Base-by-base conservation (phyloP, 2,797 vertebrate species). In the Hirundo rustica region DNA sequence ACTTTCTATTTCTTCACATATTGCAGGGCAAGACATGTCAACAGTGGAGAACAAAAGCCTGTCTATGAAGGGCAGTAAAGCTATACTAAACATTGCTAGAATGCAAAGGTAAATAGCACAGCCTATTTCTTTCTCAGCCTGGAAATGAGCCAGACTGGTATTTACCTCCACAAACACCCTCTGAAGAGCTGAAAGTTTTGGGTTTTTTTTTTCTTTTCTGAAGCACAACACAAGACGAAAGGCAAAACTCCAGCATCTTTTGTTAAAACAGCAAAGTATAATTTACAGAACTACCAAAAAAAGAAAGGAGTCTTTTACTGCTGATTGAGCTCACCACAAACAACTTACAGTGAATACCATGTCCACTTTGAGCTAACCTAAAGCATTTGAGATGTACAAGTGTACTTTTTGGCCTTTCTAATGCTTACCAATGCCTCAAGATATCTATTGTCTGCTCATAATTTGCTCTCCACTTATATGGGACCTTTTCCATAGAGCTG, bases 191-290 rank as follows among this genome's bases (percentile, higher is more conserved):
- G 2, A 32, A 55, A 53, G 40, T 30, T 4, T 53, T 11, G 11
- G 10, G 9, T 4, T 68, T 54, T 53, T 54, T 53, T 58, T 50
- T 7, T 10, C 20, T 72, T 20, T 44, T 53, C 40, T 62, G 18
- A 60, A 82, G 36, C 32, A 61, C 61, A 62, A 61, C 14, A 38
- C 10, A 32, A 60, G 22, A 66, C 1, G 8, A 18, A 66, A 84
- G 15, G 26, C 11, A 79, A 64, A 68, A 67, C 1, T 1, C 1
- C 30, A 64, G 11, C 0, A 2, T 9, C 50, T 80, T 72, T 34
- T 36, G 17, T 67, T 71, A 91, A 32, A 36, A 85, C 16, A 81
- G 12, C 47, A 89, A 96, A 92, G 78, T 30, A 42, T 85, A 58
- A 77, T 27, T 53, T 45, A 48, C 0, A 64, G 13, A 57, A 70